A percentile compares a stretch with the other conserved stretches of the same genome.
Conservation (phyloP, 2,113 vertebrate species). For the Microtus montanus region DNA sequence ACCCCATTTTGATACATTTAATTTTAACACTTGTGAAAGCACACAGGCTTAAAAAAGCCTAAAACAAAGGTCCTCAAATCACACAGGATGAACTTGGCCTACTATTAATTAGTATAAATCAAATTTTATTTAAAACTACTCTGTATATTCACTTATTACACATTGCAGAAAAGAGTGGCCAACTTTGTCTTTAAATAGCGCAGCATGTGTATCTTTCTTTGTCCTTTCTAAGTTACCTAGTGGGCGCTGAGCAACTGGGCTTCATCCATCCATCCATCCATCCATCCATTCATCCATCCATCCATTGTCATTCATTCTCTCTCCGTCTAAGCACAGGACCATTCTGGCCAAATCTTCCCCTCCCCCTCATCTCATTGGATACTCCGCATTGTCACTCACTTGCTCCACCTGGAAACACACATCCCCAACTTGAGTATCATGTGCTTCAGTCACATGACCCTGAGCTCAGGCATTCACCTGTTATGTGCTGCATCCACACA, state of each 20-base stretch:
- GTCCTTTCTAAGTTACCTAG: not conserved
- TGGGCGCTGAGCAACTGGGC: not conserved
- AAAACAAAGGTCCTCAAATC: not conserved
- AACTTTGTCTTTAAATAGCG: not conserved
- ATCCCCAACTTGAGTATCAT: not conserved
- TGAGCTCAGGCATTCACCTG: not conserved
- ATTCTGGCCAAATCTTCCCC: not conserved
- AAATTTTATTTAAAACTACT: slow-evolving; percentile 2
- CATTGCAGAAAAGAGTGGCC: not conserved
- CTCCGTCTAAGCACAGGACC: not conserved
- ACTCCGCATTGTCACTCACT: no score
- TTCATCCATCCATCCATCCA: not conserved
- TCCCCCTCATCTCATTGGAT: not conserved
- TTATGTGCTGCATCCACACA: not conserved
- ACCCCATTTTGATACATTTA: not conserved
- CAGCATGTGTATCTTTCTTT: not conserved
- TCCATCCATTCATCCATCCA: not conserved
- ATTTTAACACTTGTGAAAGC: not conserved
- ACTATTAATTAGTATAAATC: not conserved
- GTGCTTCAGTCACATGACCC: not conserved
- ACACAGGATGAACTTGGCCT: not conserved
- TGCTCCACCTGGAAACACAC: not conserved
- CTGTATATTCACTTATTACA: no score
- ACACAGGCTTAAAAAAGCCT: not conserved
- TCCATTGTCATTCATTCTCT: not conserved